Evolutionary conservation across 2,888 invertebrate genomes (phyloP), one percentile per base, ranked within the genome.

Genomic region (Dromius quadrimaculatus): DNA sequence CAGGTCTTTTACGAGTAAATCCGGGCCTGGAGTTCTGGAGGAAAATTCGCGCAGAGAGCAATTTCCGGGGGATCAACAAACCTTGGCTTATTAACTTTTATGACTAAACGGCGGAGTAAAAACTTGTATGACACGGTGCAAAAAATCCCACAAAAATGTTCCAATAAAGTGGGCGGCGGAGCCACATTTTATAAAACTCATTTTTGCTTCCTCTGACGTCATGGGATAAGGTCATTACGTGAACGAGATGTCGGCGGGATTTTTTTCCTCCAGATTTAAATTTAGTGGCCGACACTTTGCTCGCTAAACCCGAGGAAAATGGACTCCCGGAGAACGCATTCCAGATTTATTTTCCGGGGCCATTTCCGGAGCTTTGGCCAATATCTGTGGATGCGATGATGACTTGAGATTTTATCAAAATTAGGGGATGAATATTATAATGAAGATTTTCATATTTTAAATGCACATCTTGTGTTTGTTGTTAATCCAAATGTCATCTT

Each of bases 61-160:
- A 79, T 79, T 79, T 79, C 76, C 76, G 75, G 76, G 76, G 78
- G 77, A 79, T 79, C 79, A 78, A 79, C 79, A 78, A 78, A 78
- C 76, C 76, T 74, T 73, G 76, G 78, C 78, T 79, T 79, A 79
- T 79, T 79, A 79, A 79, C 78, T 79, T 79, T 79, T 79, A 79
- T 77, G 79, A 78, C 75, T 72, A 74, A 73, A 72, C 74, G 71
- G 75, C 74, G 74, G 73, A 71, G 73, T 72, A 73, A 76, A 76
- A 74, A 76, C 71, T 63, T 72, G 71, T 72, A 69, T 72, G 71
- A 72, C 69, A 72, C 71, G 68, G 64, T 63, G 61, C 61, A 61
- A 69, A 69, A 69, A 72, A 72, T 63, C 57, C 71, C 71, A 45
- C 71, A 72, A 64, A 72, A 72, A 72, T 72, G 68, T 72, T 63